Conservation (phyloP, 2,797 vertebrate genomes). For the Denticeps clupeoides region DNA sequence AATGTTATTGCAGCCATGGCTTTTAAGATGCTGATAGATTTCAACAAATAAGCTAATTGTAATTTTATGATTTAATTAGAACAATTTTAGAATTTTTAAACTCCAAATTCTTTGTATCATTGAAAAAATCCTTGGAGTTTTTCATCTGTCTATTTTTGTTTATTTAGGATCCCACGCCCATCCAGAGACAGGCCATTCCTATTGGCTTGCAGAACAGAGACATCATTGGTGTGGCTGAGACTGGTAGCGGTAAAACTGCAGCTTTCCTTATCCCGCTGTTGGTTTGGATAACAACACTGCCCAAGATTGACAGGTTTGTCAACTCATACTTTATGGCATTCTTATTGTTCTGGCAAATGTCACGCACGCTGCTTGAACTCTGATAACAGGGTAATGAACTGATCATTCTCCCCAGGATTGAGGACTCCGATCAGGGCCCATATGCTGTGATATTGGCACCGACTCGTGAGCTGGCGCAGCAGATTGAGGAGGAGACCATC, state of each 20-base stretch:
- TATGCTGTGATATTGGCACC: constrained; percentile 94
- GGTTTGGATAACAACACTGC: constrained; percentile 96
- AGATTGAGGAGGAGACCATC: constrained; percentile 96
- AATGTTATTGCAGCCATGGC: no score
- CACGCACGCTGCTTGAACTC: neutral
- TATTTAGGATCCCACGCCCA: constrained; percentile 84
- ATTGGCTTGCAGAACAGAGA: constrained; percentile 96
- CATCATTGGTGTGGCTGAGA: constrained; percentile 95
- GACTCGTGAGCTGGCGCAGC: constrained; percentile 93
- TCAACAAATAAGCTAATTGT: no score
- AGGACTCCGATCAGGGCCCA: constrained; percentile 93
- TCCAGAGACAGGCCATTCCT: constrained; percentile 96
- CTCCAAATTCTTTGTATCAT: neutral
- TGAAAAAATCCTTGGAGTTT: neutral
- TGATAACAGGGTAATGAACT: neutral
- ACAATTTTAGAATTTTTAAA: neutral
- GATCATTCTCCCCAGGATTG: constrained; percentile 72
- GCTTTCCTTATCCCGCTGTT: constrained; percentile 92
- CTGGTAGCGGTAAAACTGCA: constrained; percentile 91
- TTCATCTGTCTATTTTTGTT: neutral
- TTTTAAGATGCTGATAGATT: no score
- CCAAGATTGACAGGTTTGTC: constrained; percentile 85
- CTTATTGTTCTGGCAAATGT: neutral
- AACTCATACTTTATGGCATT: neutral
- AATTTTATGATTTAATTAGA: no score